phyloP scores from a whole-genome alignment of 2,797 vertebrate species.

The Characodon lateralis region DNA sequence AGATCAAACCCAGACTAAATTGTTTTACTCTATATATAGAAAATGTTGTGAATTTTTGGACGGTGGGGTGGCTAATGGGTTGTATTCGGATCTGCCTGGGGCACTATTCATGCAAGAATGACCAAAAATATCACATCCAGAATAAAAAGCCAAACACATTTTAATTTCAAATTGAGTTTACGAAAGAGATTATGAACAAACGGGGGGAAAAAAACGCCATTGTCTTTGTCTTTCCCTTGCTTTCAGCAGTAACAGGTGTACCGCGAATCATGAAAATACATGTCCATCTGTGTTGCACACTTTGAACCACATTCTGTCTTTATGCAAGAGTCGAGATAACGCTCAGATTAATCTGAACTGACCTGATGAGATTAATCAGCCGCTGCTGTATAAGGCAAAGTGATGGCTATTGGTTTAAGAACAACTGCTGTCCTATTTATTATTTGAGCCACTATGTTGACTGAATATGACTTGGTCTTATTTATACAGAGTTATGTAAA shows the following conservation, averaged over 20 bases:
- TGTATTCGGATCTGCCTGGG: neutral
- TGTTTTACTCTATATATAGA: neutral
- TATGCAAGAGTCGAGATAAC: neutral
- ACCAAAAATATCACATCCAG: conserved; percentile 6
- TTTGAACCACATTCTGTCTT: conserved; percentile 7
- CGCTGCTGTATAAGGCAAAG: neutral
- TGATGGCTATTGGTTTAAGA: neutral
- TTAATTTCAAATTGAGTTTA: conserved; percentile 33
- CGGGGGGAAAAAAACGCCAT: neutral
- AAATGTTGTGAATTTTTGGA: neutral
- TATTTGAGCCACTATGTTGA: neutral
- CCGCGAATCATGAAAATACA: conserved; percentile 24
- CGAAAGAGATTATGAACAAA: conserved; percentile 36
- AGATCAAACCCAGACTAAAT: neutral
- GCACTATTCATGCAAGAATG: neutral
- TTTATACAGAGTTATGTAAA: neutral
- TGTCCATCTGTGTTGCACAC: conserved; percentile 30
- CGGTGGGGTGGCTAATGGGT: neutral
- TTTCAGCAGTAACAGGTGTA: conserved; percentile 33
- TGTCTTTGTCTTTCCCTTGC: neutral
- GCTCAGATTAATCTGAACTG: neutral
- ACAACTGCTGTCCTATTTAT: neutral
- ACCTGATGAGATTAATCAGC: neutral
- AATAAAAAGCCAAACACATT: conserved; percentile 24
- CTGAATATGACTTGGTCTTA: neutral